These are phyloP conservation scores for Hyposoter dolosus DNA, from an alignment of 2,888 invertebrate genomes.

Conservation along the genomic window DNA sequence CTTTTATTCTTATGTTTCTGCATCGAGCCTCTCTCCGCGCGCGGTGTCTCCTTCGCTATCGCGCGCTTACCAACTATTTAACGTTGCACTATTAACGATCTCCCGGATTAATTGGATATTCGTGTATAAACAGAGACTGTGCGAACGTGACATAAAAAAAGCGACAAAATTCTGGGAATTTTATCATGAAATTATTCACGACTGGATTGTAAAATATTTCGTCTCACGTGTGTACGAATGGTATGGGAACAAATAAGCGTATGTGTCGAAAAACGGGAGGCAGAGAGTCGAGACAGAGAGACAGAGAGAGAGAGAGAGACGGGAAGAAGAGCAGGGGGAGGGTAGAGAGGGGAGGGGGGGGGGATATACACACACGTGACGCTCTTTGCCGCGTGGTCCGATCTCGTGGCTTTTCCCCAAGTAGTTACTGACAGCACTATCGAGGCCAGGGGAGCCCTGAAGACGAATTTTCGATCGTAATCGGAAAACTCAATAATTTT, in stretches of 20 bases:
- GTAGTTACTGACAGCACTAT: conserved; percentile 47
- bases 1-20: background rate
- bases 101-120: conserved; percentile 56
- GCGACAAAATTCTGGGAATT: background rate
- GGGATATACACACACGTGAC: conserved; percentile 27
- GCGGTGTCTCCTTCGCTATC: background rate
- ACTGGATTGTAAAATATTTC: background rate
- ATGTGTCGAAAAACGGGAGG: too few species aligned
- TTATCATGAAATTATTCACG: background rate
- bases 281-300: background rate
- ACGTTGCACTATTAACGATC: conserved; percentile 50
- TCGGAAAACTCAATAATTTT: background rate
- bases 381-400: conserved; percentile 59
- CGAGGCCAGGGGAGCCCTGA: conserved; percentile 41
- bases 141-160: conserved; percentile 7
- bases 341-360: background rate
- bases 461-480: background rate
- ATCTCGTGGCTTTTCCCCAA: conserved; percentile 56
- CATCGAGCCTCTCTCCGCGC: background rate
- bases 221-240: too few species aligned
- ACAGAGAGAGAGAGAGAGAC: background rate
- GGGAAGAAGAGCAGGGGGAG: background rate
- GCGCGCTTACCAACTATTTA: conserved; percentile 46
- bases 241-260: too few species aligned
- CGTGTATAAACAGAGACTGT: conserved; percentile 10